phyloP scores from a whole-genome alignment of 2,888 invertebrate species.

The Stegophylla sp. region DNA sequence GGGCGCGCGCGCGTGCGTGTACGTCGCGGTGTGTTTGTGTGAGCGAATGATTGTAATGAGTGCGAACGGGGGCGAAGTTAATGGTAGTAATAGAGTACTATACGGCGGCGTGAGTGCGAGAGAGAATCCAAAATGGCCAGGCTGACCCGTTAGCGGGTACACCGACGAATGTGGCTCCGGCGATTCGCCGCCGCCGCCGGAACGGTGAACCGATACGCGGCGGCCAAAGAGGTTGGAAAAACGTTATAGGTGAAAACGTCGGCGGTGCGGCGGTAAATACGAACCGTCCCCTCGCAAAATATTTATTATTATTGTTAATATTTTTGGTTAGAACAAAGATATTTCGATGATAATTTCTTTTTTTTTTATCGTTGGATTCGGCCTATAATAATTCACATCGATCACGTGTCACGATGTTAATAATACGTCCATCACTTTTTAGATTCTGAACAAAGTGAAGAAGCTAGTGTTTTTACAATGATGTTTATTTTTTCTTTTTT shows the following conservation, averaged over 20 bases:
- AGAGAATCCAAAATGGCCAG: constrained; percentile 49
- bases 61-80: constrained; percentile 25
- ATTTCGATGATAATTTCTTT: too few relatives aligned
- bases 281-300: neutral
- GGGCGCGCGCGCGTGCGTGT: neutral
- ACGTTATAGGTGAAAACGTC: neutral
- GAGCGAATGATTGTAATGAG: neutral
- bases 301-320: too few relatives aligned
- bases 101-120: neutral
- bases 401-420: too few relatives aligned
- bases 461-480: too few relatives aligned
- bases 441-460: too few relatives aligned
- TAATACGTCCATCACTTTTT: too few relatives aligned
- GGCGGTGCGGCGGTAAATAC: constrained; percentile 13
- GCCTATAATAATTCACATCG: too few relatives aligned
- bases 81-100: neutral
- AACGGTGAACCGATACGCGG: neutral
- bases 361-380: too few relatives aligned
- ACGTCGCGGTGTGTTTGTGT: neutral
- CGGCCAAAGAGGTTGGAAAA: constrained; percentile 35
- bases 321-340: too few relatives aligned
- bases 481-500: too few relatives aligned
- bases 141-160: constrained; percentile 45
- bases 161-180: neutral
- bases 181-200: constrained; percentile 2